Evolutionary conservation across 2,888 invertebrate genomes (phyloP).

Genomic region (Euphydryas editha): DNA sequence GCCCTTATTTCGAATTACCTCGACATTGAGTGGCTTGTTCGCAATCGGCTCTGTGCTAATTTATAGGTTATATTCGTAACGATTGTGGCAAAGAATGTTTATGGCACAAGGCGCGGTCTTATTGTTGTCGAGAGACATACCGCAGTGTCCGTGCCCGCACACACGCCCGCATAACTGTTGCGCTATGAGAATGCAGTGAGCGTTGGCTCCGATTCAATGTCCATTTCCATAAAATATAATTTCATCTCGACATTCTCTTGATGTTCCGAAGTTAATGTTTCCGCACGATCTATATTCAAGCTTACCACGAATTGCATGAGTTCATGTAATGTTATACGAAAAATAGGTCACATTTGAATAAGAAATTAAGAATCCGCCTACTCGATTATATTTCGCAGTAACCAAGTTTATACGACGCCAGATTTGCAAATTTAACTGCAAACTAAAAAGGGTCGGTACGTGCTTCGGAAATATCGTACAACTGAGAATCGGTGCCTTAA

Average conservation of each 20-base stretch:
- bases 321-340: constrained; percentile 52
- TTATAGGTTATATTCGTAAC: constrained; percentile 81
- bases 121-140: constrained; percentile 76
- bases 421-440: constrained; percentile 48
- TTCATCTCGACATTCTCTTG: constrained; percentile 61
- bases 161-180: constrained; percentile 73
- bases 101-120: constrained; percentile 78
- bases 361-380: constrained; percentile 49
- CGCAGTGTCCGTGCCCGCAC: constrained; percentile 60
- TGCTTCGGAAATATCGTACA: constrained; percentile 60
- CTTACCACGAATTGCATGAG: constrained; percentile 56
- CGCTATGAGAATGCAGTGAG: constrained; percentile 67
- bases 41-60: constrained; percentile 72
- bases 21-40: constrained; percentile 51
- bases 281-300: constrained; percentile 53
- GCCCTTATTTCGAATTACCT: constrained; percentile 70
- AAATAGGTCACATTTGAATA: constrained; percentile 52
- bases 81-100: constrained; percentile 80
- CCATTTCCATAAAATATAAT: constrained; percentile 80
- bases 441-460: constrained; percentile 49
- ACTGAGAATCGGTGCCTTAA: constrained; percentile 63
- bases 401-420: constrained; percentile 52
- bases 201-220: constrained; percentile 75
- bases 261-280: constrained; percentile 65
- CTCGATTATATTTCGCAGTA: constrained; percentile 29